phyloP scores from a whole-genome alignment of 2,113 vertebrate species.

The Paracanthobrama guichenoti region DNA sequence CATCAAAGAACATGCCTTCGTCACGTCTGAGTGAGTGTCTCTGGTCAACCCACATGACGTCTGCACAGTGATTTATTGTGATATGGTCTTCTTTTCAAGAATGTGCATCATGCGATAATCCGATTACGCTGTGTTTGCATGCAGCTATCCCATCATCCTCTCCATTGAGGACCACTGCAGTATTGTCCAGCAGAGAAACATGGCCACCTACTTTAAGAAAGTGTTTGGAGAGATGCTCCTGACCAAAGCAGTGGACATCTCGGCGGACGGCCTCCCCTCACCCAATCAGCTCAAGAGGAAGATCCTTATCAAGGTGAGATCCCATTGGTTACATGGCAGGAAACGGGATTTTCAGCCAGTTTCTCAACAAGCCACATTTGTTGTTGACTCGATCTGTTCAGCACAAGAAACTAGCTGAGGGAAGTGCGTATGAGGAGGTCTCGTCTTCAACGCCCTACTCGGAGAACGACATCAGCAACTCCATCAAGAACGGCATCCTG shows the following conservation, averaged over 20 bases:
- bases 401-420: constrained; percentile 99
- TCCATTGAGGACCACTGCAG: constrained; percentile 99
- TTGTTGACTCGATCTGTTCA: constrained; percentile 57
- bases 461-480: constrained; percentile 98
- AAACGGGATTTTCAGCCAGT: not conserved
- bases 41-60: no score
- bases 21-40: constrained; percentile 92
- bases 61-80: not conserved
- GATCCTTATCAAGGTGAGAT: constrained; percentile 94
- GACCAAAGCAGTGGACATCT: constrained; percentile 93
- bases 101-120: not conserved
- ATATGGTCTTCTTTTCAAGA: not conserved
- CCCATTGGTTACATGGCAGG: not conserved
- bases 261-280: constrained; percentile 91
- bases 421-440: constrained; percentile 94
- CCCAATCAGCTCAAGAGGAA: constrained; percentile 96
- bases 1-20: constrained; percentile 97
- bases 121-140: constrained; percentile 52
- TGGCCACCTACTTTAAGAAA: constrained; percentile 93
- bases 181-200: constrained; percentile 97
- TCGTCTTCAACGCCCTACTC: constrained; percentile 90
- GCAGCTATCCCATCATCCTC: constrained; percentile 90
- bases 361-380: not conserved
- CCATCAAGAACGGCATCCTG: constrained; percentile 97
- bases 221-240: constrained; percentile 95